phyloP scores from a whole-genome alignment of 2,888 invertebrate species.

The Latrodectus elegans region DNA sequence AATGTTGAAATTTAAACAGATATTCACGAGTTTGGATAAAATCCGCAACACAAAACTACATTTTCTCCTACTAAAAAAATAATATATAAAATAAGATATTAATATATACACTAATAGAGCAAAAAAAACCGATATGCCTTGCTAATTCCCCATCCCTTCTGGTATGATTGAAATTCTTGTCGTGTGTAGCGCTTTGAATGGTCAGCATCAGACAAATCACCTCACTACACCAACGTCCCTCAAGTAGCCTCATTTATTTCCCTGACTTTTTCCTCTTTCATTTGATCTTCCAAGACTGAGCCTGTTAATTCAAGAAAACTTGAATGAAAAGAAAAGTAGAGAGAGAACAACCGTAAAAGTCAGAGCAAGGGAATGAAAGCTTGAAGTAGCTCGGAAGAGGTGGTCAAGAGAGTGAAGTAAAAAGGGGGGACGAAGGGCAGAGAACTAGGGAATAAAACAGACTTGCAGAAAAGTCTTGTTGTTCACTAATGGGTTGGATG shows the following conservation, averaged over 20 bases:
- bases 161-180: not conserved
- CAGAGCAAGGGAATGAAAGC: constrained; percentile 13
- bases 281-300: constrained; percentile 22
- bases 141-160: too few species aligned
- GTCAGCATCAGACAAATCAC: constrained; percentile 2
- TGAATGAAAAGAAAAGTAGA: constrained; percentile 4
- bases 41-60: too few species aligned
- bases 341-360: constrained; percentile 18
- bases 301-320: constrained; percentile 50
- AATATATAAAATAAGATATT: too few species aligned
- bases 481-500: constrained; percentile 49
- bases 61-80: too few species aligned
- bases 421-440: not conserved
- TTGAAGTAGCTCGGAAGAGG: too few species aligned
- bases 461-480: constrained; percentile 63
- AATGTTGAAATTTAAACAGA: too few species aligned
- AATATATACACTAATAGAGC: too few species aligned
- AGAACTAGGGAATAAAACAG: constrained; percentile 26
- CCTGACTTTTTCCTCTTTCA: constrained; percentile 3
- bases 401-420: not conserved
- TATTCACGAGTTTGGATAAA: too few species aligned
- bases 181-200: not conserved
- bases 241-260: constrained; percentile 8
- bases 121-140: too few species aligned
- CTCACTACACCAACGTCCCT: not conserved